These are phyloP conservation scores for Cladopsammia gracilis DNA, from an alignment of 64 coral and sea anemone genomes.

Conservation along the genomic window DNA sequence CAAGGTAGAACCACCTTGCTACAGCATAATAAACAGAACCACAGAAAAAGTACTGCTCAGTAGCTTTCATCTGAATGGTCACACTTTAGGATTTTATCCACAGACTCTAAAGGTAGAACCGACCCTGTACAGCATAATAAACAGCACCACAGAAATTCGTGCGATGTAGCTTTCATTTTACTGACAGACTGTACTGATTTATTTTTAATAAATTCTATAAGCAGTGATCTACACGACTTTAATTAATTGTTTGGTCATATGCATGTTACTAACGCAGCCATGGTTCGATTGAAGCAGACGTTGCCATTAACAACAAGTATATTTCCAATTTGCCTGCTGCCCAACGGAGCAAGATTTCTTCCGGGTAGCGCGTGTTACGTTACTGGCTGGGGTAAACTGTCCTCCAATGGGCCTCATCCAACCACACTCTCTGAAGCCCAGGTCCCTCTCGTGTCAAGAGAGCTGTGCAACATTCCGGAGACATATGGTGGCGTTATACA, in stretches of 20 bases:
- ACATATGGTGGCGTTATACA: constrained; percentile 59
- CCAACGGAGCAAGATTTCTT: constrained; percentile 34
- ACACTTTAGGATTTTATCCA: too few relatives aligned
- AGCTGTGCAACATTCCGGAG: constrained; percentile 53
- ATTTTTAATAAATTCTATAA: too few relatives aligned
- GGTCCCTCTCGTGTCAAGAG: constrained; percentile 57
- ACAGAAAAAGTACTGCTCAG: too few relatives aligned
- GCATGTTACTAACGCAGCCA: background rate
- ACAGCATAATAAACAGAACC: too few relatives aligned
- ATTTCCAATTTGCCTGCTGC: constrained; percentile 55
- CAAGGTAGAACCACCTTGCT: too few relatives aligned
- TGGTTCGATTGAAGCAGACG: constrained; percentile 25
- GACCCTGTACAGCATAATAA: too few relatives aligned
- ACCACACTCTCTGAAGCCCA: constrained; percentile 28
- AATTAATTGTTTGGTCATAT: background rate
- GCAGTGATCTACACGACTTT: background rate
- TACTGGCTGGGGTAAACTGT: constrained; percentile 52
- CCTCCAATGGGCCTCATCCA: constrained; percentile 39
- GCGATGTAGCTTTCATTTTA: too few relatives aligned
- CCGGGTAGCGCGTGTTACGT: constrained; percentile 39
- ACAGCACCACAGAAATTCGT: too few relatives aligned
- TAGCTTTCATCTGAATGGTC: too few relatives aligned
- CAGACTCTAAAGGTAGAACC: too few relatives aligned
- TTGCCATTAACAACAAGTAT: background rate
- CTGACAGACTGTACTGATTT: too few relatives aligned